These are phyloP conservation scores for Gadus chalcogrammus DNA, from an alignment of 2,113 vertebrate genomes.

Conservation along the genomic window DNA sequence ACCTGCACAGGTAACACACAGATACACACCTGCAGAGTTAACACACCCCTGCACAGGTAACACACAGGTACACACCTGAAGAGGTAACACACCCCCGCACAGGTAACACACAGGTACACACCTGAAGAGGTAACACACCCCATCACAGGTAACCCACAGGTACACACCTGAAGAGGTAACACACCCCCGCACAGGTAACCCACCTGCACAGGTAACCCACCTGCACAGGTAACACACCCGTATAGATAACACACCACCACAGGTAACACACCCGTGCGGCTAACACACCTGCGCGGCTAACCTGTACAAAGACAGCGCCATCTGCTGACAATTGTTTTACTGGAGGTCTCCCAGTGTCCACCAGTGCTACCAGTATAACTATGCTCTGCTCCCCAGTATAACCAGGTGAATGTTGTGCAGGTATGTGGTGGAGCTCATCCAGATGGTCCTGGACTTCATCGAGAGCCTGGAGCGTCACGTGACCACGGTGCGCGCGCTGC, in stretches of 20 bases:
- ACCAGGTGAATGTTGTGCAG: slow-evolving; percentile 54
- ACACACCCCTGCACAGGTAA: slow-evolving; percentile 18
- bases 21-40: not conserved
- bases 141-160: not conserved
- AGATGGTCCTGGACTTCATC: slow-evolving; percentile 79
- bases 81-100: too few relatives aligned
- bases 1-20: slow-evolving; percentile 72
- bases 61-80: too few relatives aligned
- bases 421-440: slow-evolving; percentile 74
- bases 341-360: too few relatives aligned
- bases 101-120: too few relatives aligned
- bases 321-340: too few relatives aligned
- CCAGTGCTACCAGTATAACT: not conserved
- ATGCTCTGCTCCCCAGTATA: not conserved
- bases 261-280: not conserved
- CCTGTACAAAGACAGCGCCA: too few relatives aligned
- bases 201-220: slow-evolving; percentile 79
- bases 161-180: too few relatives aligned
- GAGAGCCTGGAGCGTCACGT: slow-evolving; percentile 80
- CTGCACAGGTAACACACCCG: too few relatives aligned
- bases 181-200: too few relatives aligned
- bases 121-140: too few relatives aligned
- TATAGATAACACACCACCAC: too few relatives aligned
- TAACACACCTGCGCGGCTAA: too few relatives aligned
- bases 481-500: slow-evolving; percentile 63